Percentiles rank a stretch among this genome's conserved stretches.
These are phyloP conservation scores for Eupleurogrammus muticus DNA, from an alignment of 2,797 vertebrate species.

Conservation along the genomic window DNA sequence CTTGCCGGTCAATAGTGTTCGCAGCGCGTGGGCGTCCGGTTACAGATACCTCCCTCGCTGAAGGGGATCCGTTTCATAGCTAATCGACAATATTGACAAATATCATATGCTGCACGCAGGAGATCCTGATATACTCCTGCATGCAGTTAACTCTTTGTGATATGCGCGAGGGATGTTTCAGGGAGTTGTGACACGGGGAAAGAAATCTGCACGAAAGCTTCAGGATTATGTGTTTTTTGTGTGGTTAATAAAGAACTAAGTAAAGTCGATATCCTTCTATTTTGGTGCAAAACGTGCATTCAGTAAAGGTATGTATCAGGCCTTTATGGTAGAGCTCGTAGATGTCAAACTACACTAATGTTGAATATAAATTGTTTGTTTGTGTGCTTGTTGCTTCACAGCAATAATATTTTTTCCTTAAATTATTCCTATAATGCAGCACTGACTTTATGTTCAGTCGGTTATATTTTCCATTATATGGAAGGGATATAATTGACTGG, in stretches of 20 bases:
- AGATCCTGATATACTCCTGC: conserved; percentile 46
- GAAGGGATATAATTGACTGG: conserved; percentile 58
- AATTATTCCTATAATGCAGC: conserved; percentile 44
- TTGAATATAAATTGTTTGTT: conserved; percentile 15
- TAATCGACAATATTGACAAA: conserved; percentile 80
- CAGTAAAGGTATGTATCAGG: no score
- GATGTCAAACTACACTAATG: conserved; percentile 16
- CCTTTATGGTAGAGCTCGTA: background rate
- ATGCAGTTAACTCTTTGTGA: conserved; percentile 62
- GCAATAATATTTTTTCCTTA: conserved; percentile 20
- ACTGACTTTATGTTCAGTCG: conserved; percentile 36
- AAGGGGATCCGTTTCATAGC: conserved; percentile 80
- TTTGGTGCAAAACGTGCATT: no score
- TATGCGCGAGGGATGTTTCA: background rate
- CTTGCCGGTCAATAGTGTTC: conserved; percentile 71
- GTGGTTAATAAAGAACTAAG: background rate
- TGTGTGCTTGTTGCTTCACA: background rate
- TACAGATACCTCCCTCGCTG: conserved; percentile 71
- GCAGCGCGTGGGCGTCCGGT: conserved; percentile 67
- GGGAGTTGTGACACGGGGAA: background rate
- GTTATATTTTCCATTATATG: conserved; percentile 35
- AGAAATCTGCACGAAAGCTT: background rate
- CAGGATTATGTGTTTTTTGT: background rate
- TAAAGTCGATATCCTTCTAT: no score
- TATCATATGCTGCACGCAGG: conserved; percentile 64